Evolutionary conservation across 2,113 vertebrate genomes (phyloP), one percentile per base, ranked within the genome.

Genomic region (Machaerirhynchus nigripectus): DNA sequence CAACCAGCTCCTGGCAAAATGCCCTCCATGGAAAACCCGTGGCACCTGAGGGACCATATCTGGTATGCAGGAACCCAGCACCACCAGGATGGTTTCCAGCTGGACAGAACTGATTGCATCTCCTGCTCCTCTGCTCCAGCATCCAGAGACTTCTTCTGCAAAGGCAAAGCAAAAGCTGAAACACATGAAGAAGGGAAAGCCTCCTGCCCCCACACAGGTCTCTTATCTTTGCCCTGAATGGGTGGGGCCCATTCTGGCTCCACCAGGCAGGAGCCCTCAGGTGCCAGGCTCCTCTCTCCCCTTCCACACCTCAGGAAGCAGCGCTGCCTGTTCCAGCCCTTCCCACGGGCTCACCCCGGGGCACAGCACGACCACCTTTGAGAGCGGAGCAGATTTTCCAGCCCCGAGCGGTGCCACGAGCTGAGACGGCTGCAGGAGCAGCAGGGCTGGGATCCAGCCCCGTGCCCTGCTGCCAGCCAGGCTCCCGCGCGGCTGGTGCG

Each of bases 381-480:
- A 33, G 69, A 68, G 68, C 0, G 4, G 69, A 8, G 27, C 84
- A 56, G 27, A 15, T 68, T 70, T 68, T 31, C 73, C 76, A 68
- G 47, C 68, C 80, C 61, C 28, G 7, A 37, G 77, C 0, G 1
- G 42, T 57, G 95, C 73, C 73, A 30, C 40, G 73, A 44, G 17
- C 10, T 68, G 96, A 50, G 68, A 23, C 9, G 64, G 83, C 68
- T 81, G 73, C 60, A 87, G 73, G 50, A 75, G 71, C 15, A 40
- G 69, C 87, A 82, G 93, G 94, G 77, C 76, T 59, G 80, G 61
- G 61, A 26, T 87, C 44, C 95, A 92, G 86, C 80, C 37, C 89
- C 1, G 3, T 53, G 75, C 64, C 67, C 92, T 10, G 23, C 46
- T 76, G 88, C 0, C 1, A 61, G 42, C 1, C 4, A 22, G 59